These are phyloP conservation scores for Xenopus tropicalis DNA, from an alignment of 2,113 vertebrate species.

Conservation along the genomic window UCB_Xtro_10.0 CM004449.2:62982001-62982500, in stretches of 20 bases:
- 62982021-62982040: too few relatives aligned
- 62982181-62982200: too few relatives aligned
- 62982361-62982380: not conserved
- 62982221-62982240: not conserved
- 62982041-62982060: too few relatives aligned
- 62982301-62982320: slow-evolving; percentile 25
- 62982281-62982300: slow-evolving; percentile 5
- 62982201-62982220: too few relatives aligned
- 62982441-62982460: slow-evolving; percentile 9
- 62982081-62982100: too few relatives aligned
- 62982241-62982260: not conserved
- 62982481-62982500: slow-evolving; percentile 18
- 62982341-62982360: slow-evolving; percentile 16
- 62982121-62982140: too few relatives aligned
- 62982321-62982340: slow-evolving; percentile 31
- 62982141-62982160: too few relatives aligned
- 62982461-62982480: slow-evolving; percentile 1
- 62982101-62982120: too few relatives aligned
- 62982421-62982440: slow-evolving; percentile 17
- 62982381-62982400: slow-evolving; percentile 12
- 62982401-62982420: slow-evolving; percentile 19
- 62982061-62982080: too few relatives aligned
- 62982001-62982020: too few relatives aligned
- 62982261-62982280: slow-evolving; percentile 5
- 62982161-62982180: too few relatives aligned